Base-by-base conservation (phyloP, 1,140 invertebrate genomes). In the Calycopis cecrops region DNA sequence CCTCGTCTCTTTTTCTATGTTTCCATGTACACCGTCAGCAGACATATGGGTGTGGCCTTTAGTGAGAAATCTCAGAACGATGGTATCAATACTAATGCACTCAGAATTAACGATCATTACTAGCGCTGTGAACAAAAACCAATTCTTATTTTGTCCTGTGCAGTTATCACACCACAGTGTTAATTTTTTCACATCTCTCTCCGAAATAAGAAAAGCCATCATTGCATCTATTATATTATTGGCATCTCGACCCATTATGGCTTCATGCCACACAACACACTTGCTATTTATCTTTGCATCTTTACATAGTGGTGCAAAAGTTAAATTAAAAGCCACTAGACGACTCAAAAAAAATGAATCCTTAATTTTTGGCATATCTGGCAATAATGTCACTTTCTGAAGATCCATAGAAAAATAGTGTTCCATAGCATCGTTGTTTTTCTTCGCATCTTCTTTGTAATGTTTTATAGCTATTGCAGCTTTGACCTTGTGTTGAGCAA, bases 301-400 rank as follows among this genome's bases (percentile, higher is more conserved):
- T 51, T 51, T 51, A 28, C 35, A 12, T 14, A 51, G 10, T n/a
- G 49, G 49, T 51, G 49, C 34, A 17, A n/a, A n/a, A n/a, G n/a
- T n/a, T n/a, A n/a, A n/a, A n/a, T 51, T 51, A 17, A 51, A 51
- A 35, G 49, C 34, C 1, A 51, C 49, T 12, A 51, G 49, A 35
- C 49, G 35, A 51, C 49, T 51, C 9, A 51, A 37, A 37, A 51
- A 49, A 51, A 51, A 51, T 35, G 49, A 51, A 51, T 35, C 34
- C 18, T 51, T 37, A n/a, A 51, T 34, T 11, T 51, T 37, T 35
- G 49, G 14, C 49, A 51, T 37, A 17, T 51, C 49, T 8, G 49
- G 34, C 8, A 51, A 51, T 14, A 51, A 12, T 34, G 17, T 51
- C 10, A 51, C 34, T 51, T 52, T 52, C 37, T 52, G 35, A 2